Base-by-base conservation (phyloP, 2,888 invertebrate species). In the Clanis bilineata region DNA sequence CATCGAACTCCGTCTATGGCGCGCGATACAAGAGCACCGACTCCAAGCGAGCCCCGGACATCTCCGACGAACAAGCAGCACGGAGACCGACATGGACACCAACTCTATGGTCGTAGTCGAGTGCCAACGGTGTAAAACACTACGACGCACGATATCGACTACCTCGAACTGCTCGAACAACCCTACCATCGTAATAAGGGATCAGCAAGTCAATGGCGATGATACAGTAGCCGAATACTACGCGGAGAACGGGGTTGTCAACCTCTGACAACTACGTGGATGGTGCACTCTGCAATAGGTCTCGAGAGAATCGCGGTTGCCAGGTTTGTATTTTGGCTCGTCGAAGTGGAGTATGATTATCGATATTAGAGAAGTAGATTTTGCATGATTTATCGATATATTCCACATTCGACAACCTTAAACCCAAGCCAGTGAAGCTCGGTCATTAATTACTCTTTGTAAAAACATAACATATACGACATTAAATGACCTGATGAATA, bases 1-100 rank as follows among this genome's bases (percentile, higher is more conserved):
- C 43, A 93, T 96, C 23, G 96, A 97, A 79, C 94, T 98, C 54
- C 94, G 96, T 59, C 90, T 98, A 64, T 98, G 98, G 98, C 95
- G 95, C 64, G 96, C 96, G 0, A 95, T 98, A 59, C 83, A 94
- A 62, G 93, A 94, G 45, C 93, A 94, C 75, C 92, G 95, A 0
- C 64, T 85, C 0, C 83, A 82, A 60, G 64, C 76, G 9, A 76
- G 74, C 18, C 64, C 80, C 1, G 69, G 76, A 54, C 78, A 79
- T 28, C 69, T 87, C 1, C 84, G 89, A 0, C 82, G 91, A 18
- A 76, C 86, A 0, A 90, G 91, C 74, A 90, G 90, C 67, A 86
- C 88, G 0, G 92, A 91, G 43, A 88, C 90, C 0, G 92, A 92
- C 68, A 86, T 86, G 60, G 92, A 92, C 74, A 86, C 84, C 4